Base-by-base conservation (phyloP, 2,797 vertebrate species). In the Moxostoma hubbsi region DNA sequence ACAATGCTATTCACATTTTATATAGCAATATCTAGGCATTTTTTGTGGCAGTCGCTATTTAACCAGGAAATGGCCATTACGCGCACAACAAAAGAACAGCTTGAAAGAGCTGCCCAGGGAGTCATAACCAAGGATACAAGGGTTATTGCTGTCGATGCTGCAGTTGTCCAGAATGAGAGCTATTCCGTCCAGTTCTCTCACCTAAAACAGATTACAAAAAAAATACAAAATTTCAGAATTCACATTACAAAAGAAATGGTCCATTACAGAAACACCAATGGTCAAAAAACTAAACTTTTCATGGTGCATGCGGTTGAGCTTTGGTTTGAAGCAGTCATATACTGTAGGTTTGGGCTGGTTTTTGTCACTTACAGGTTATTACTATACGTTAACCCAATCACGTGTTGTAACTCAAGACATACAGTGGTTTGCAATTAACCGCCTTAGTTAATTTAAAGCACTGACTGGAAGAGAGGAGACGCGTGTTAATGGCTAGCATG, bases 151-250 rank as follows among this genome's bases (percentile, higher is more conserved):
- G 88, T 99, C 98, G 3, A 96, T 92, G 89, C 86, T 94, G 92
- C 97, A 98, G 94, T 94, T 98, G 92, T 99, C 98, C 92, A 99
- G 86, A 85, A 99, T 96, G 86, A 99, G 91, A 0, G 97, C 92
- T 78, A 99, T 94, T 73, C 97, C 97, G 1, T 98, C 96, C 80
- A 98, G 90, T 13, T 96, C 93, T 73, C 93, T 93, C 67, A 98
- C 94, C 98, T 99, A 85, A 18, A 61, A 82, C 50, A 86, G 85
- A 90, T 46, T n/a, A 81, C 24, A 63, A 16, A 7, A 6, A 9
- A 63, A 7, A 70, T 51, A 15, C 9, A 64, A n/a, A 7, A 13
- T 68, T 24, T 24, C 1, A 24, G 49, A 77, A 58, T 73, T 62
- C 11, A 61, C 12, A 53, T 36, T 6, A 67, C 53, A 57, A 63